Evolutionary conservation across 2,797 vertebrate genomes (phyloP), one percentile per base, ranked within the genome.

Genomic region (Delichon dasypus): DNA sequence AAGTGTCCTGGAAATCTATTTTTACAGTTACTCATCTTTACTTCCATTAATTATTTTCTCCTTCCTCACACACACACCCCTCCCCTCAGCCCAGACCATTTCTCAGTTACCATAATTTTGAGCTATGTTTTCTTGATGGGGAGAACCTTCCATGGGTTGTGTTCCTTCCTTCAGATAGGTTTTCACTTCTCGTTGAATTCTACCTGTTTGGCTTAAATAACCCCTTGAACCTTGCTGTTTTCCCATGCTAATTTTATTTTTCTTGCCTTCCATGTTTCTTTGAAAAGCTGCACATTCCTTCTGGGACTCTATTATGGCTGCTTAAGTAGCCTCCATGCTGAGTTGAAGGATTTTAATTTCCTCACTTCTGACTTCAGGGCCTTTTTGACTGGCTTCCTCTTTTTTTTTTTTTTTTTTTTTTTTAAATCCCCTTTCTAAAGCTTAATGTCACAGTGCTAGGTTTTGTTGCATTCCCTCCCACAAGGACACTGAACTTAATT

Each of bases 291-390:
- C 0, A 10, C 94, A 95, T 97, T 96, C 96, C 96, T 97, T 97
- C 89, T 94, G 95, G 92, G 96, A 96, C 89, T 97, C 94, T 96
- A 95, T 97, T 95, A 97, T 84, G 87, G 94, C 95, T 96, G 94
- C 95, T 96, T 97, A 96, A 97, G 96, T 96, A 96, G 95, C 96
- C 94, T 96, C 32, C 96, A 96, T 94, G 96, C 96, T 96, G 96
- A 94, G 96, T 88, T 89, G 94, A 96, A 96, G 96, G 95, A 96
- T 96, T 97, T 96, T 96, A 96, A 96, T 97, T 97, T 97, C 95
- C 95, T 97, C 93, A 95, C 95, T 96, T 96, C 94, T 97, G 95
- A 96, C 96, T 96, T 96, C 94, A 82, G 94, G 95, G 94, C 89
- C 89, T 97, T 96, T 96, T 93, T 93, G 92, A 94, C 94, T 76